Evolutionary conservation across 1,140 invertebrate genomes (phyloP).

Genomic region (Bactericera cockerelli): DNA sequence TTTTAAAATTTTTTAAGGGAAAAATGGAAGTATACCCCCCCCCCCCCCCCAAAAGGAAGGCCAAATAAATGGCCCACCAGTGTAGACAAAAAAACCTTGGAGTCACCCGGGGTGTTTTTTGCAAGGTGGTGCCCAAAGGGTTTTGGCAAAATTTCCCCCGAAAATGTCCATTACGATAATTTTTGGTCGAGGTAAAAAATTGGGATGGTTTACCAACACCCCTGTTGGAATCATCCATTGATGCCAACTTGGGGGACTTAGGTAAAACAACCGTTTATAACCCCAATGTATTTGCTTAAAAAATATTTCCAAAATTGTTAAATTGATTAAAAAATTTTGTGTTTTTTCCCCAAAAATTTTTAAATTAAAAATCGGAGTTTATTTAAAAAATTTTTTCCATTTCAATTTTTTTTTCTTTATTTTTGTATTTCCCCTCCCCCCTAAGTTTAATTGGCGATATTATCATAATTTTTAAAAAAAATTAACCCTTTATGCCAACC

Average conservation of each 20-base stretch:
- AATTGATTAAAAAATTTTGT: conserved; percentile 6
- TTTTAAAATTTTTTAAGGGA: conserved; percentile 35
- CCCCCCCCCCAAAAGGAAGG: conserved; percentile 58
- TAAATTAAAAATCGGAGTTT: too few relatives aligned
- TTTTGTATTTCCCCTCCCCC: too few relatives aligned
- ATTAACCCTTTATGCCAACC: too few relatives aligned
- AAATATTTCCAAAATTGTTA: not conserved
- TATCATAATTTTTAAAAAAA: too few relatives aligned
- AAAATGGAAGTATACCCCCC: conserved; percentile 51
- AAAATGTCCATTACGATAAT: conserved; percentile 66
- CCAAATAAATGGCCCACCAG: conserved; percentile 63
- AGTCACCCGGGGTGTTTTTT: conserved; percentile 76
- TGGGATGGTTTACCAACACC: conserved; percentile 72
- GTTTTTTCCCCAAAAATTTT: too few relatives aligned
- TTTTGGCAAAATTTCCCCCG: conserved; percentile 68
- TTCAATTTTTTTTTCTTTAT: too few relatives aligned
- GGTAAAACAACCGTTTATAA: conserved; percentile 32
- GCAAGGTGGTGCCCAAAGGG: conserved; percentile 63
- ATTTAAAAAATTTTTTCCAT: too few relatives aligned
- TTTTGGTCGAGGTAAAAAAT: conserved; percentile 55
- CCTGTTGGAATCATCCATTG: conserved; percentile 62
- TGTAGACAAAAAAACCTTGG: conserved; percentile 50
- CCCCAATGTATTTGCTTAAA: not conserved
- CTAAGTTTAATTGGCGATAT: too few relatives aligned
- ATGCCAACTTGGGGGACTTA: conserved; percentile 77